Evolutionary conservation across 2,797 vertebrate genomes (phyloP).

Genomic region (Pelochelys cantorii): DNA sequence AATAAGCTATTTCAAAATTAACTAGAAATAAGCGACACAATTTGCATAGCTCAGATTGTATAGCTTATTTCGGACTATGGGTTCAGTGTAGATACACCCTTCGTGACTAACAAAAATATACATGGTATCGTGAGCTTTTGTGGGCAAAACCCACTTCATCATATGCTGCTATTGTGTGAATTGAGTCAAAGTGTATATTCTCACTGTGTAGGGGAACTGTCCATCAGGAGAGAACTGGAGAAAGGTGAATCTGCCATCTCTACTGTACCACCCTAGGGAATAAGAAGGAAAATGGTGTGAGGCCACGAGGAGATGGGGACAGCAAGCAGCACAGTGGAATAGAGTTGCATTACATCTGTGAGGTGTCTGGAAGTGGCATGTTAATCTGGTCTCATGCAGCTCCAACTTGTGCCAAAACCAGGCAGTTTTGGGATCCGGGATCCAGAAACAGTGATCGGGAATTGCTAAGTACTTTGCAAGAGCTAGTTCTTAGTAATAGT

Average conservation of each 20-base stretch:
- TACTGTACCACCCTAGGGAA: not conserved
- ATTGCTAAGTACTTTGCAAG: not conserved
- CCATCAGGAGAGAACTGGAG: not conserved
- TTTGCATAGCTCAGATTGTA: no score
- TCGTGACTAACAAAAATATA: no score
- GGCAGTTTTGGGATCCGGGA: not conserved
- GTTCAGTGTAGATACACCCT: no score
- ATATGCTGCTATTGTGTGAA: not conserved
- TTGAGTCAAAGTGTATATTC: not conserved
- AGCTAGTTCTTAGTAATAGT: not conserved
- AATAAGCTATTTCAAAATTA: no score
- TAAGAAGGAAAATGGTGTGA: not conserved
- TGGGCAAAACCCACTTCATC: no score
- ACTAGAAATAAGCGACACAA: no score
- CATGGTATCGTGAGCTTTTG: no score
- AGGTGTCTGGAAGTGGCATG: not conserved
- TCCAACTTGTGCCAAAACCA: not conserved
- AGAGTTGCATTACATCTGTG: not conserved
- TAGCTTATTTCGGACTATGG: no score
- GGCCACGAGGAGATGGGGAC: not conserved
- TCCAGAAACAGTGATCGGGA: not conserved
- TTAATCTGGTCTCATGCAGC: not conserved
- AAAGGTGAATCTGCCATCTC: not conserved
- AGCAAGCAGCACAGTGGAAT: not conserved
- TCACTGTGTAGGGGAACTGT: not conserved